phyloP scores from a whole-genome alignment of 1,140 invertebrate species.

The Scaptomyza hsui region DNA sequence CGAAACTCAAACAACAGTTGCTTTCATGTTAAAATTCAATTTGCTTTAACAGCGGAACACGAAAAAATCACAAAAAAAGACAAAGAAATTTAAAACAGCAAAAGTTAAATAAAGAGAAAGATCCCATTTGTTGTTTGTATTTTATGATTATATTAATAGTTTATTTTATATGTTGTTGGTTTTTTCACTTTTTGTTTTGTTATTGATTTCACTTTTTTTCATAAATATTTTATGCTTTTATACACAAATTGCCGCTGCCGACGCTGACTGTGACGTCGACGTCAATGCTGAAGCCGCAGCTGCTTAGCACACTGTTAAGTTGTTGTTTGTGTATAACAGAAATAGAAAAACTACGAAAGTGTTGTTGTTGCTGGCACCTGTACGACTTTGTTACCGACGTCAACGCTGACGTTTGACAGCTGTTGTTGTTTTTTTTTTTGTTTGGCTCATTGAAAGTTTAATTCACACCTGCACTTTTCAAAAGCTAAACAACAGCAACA shows the following conservation, averaged over 20 bases:
- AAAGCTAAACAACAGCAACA: slow-evolving; percentile 14
- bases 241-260: slow-evolving; percentile 36
- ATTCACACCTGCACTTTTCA: slow-evolving; percentile 48
- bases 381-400: slow-evolving; percentile 31
- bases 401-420: slow-evolving; percentile 43
- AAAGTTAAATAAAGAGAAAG: slow-evolving; percentile 20
- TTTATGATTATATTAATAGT: slow-evolving; percentile 30
- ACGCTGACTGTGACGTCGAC: neutral
- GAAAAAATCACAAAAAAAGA: slow-evolving; percentile 18
- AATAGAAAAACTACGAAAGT: slow-evolving; percentile 47
- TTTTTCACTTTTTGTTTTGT: slow-evolving; percentile 47
- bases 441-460: slow-evolving; percentile 46
- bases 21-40: slow-evolving; percentile 63
- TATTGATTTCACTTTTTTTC: slow-evolving; percentile 76
- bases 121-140: slow-evolving; percentile 21
- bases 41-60: slow-evolving; percentile 29
- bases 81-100: slow-evolving; percentile 9
- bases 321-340: slow-evolving; percentile 49
- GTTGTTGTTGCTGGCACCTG: slow-evolving; percentile 34
- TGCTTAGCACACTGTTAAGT: slow-evolving; percentile 4
- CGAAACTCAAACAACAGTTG: slow-evolving; percentile 26
- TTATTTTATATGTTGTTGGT: slow-evolving; percentile 31
- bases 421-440: slow-evolving; percentile 25
- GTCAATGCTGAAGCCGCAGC: neutral
- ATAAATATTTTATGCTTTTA: slow-evolving; percentile 52